Evolutionary conservation across 2,113 vertebrate genomes (phyloP).

Genomic region (Arvicanthis niloticus): DNA sequence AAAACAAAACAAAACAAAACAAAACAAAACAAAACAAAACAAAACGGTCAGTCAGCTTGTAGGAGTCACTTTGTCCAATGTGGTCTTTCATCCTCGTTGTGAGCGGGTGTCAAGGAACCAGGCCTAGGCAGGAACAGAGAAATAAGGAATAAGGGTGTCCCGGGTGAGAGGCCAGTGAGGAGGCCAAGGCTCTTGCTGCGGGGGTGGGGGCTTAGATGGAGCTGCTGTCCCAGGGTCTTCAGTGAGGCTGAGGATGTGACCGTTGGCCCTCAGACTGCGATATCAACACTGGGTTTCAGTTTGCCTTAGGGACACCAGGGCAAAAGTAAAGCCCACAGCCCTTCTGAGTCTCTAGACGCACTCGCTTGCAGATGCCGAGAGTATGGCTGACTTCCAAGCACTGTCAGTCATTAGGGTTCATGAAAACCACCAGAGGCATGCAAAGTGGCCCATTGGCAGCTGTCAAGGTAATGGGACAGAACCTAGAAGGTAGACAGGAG

Average conservation of each 20-base stretch:
- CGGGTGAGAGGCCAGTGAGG: background rate
- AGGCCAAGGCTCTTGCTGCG: background rate
- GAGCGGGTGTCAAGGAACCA: background rate
- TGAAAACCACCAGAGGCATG: background rate
- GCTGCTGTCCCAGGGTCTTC: background rate
- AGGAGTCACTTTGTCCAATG: background rate
- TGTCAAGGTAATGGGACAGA: background rate
- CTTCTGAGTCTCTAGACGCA: conserved; percentile 41
- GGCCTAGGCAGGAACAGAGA: background rate
- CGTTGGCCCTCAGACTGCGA: background rate
- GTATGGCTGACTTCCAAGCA: conserved; percentile 34
- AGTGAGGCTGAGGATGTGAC: background rate
- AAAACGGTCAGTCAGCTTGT: background rate
- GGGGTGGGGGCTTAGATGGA: background rate
- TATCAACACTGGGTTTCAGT: background rate
- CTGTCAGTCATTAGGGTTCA: background rate
- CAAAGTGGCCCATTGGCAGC: background rate
- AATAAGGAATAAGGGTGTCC: background rate
- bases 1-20: too few species aligned
- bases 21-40: too few species aligned
- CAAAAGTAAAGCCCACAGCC: background rate
- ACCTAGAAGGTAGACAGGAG: too few species aligned
- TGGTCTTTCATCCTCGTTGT: background rate
- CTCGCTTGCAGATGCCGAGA: background rate
- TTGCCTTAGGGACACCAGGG: background rate